Evolutionary conservation across 2,888 invertebrate genomes (phyloP).

Genomic region (Plutella xylostella): DNA sequence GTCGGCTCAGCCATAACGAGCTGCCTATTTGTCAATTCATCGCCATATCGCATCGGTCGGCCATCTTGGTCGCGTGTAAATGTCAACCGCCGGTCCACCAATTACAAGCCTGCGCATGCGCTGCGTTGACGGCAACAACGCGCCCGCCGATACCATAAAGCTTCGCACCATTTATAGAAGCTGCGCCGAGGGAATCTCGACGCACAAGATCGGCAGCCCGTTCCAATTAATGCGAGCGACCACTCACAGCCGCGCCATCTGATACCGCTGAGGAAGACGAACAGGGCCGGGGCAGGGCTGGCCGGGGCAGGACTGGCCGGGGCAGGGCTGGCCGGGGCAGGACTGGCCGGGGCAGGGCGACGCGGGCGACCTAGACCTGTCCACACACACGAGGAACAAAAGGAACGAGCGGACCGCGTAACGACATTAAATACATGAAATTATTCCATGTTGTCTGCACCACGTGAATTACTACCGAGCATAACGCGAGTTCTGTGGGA

Average conservation of each 20-base stretch:
- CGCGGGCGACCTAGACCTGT: neutral
- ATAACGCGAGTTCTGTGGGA: conserved; percentile 24
- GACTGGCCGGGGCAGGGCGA: neutral
- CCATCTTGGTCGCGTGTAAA: conserved; percentile 63
- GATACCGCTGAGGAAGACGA: conserved; percentile 28
- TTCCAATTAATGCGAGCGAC: conserved; percentile 56
- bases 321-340: neutral
- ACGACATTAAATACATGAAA: conserved; percentile 18
- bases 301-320: neutral
- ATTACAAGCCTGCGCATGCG: conserved; percentile 61
- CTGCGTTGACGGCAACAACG: conserved; percentile 54
- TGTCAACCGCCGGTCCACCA: conserved; percentile 62
- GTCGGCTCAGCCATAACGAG: conserved; percentile 8
- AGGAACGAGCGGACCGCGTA: conserved; percentile 5
- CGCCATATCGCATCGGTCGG: conserved; percentile 49
- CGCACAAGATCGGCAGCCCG: conserved; percentile 40
- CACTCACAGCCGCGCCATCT: conserved; percentile 26
- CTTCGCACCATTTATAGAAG: conserved; percentile 63
- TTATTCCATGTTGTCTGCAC: conserved; percentile 19
- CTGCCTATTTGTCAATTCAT: conserved; percentile 59
- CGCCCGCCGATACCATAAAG: conserved; percentile 59
- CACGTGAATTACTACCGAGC: conserved; percentile 12
- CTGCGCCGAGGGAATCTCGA: conserved; percentile 31
- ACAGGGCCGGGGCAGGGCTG: neutral
- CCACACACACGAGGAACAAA: no score